Conservation (phyloP, 2,797 vertebrate genomes). For the Helostoma temminkii region DNA sequence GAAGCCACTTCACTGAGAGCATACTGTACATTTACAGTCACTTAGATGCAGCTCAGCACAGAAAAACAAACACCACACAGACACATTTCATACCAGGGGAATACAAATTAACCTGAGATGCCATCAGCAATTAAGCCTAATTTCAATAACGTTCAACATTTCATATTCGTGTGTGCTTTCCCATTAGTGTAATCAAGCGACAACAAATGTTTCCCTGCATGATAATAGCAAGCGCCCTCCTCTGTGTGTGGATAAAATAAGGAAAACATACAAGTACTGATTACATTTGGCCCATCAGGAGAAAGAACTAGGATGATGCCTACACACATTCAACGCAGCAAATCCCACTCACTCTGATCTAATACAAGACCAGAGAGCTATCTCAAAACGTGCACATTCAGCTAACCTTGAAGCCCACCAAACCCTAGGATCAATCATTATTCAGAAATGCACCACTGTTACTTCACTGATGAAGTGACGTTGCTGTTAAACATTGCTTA, state of each 20-base stretch:
- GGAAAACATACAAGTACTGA: conserved; percentile 81
- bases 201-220: conserved; percentile 86
- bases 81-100: conserved; percentile 80
- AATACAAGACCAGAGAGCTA: conserved; percentile 62
- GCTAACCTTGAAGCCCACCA: conserved; percentile 69
- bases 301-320: conserved; percentile 49
- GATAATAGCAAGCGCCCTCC: conserved; percentile 82
- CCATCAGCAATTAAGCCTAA: conserved; percentile 88
- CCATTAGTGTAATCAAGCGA: conserved; percentile 88
- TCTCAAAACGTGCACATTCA: conserved; percentile 61
- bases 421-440: conserved; percentile 78
- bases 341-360: conserved; percentile 66
- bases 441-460: conserved; percentile 70
- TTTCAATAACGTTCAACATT: conserved; percentile 88
- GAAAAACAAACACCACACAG: conserved; percentile 74
- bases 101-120: conserved; percentile 88
- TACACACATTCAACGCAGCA: conserved; percentile 52
- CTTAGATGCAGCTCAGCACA: conserved; percentile 66
- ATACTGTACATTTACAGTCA: conserved; percentile 63
- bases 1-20: conserved; percentile 36
- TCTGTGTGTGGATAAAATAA: conserved; percentile 76
- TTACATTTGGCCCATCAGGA: conserved; percentile 77
- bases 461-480: conserved; percentile 80
- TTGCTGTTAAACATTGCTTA: conserved; percentile 67
- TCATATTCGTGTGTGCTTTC: conserved; percentile 83